Evolutionary conservation across 2,888 invertebrate species (phyloP), one percentile per base, ranked within the genome.

Genomic region (Acleris holmiana): DNA sequence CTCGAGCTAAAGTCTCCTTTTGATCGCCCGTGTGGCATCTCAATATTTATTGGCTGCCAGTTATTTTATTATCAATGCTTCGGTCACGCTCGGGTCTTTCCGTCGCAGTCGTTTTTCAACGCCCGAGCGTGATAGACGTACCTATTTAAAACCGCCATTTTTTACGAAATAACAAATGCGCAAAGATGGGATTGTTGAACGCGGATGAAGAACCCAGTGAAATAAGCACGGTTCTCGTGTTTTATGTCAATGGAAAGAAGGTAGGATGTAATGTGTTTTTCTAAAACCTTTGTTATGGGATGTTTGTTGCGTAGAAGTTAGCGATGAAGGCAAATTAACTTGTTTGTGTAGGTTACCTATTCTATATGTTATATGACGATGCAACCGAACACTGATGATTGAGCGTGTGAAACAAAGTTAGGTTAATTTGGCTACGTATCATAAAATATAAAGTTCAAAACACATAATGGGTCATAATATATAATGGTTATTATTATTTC

Each of bases 191-290:
- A 66, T 71, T 83, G 53, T 74, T 83, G 51, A 89, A 91, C 68
- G 71, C 76, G 1, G 89, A 90, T 18, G 89, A 89, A 44, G 86
- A 88, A 57, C 61, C 66, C 10, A 78, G 74, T 61, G 83, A 85
- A 47, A 75, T 85, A 58, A 72, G 74, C 57, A 81, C 83, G 4
- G 85, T 85, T 67, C 78, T 90, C 76, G 89, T 90, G 59, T 90
- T 93, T 76, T 94, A 84, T 74, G 93, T 92, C 5, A 93, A 93
- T 71, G 89, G 93, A 58, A 92, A 91, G 69, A 93, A 90, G 91
- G 93, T 92, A 72, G 68, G 82, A 76, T 41, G 69, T 72, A 66
- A 72, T 73, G 35, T 71, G 67, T 68, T 67, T 64, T 53, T 56
- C 53, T 17, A 18, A 35, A 35, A n/a, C n/a, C n/a, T 35, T 35